These are phyloP conservation scores for Heliconius hortense DNA, from an alignment of 2,888 invertebrate genomes.

Conservation along the genomic window DNA sequence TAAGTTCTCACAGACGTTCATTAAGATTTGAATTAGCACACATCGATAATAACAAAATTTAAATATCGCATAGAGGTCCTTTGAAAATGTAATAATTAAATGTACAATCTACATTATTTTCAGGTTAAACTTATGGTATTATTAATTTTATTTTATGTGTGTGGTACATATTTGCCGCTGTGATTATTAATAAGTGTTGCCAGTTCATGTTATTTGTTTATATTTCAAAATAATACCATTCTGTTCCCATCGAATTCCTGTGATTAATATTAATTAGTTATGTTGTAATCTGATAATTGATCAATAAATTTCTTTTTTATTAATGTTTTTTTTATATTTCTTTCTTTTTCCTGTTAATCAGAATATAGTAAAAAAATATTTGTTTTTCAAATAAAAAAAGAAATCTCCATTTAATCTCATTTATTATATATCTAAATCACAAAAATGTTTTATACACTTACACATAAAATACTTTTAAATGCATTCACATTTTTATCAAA, in stretches of 20 bases:
- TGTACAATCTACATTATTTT: no score
- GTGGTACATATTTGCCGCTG: background rate
- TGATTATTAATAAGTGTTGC: conserved; percentile 20
- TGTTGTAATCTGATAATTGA: conserved; percentile 15
- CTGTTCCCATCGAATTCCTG: conserved; percentile 16
- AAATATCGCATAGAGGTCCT: background rate
- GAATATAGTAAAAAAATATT: no score
- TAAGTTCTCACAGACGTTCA: background rate
- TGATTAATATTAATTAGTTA: conserved; percentile 23
- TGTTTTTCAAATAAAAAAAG: conserved; percentile 3
- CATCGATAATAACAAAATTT: background rate
- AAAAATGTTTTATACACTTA: conserved; percentile 30
- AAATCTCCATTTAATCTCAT: conserved; percentile 22
- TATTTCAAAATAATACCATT: background rate
- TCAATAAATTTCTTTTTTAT: conserved; percentile 18
- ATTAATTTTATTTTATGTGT: background rate
- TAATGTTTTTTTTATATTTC: background rate
- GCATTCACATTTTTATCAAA: conserved; percentile 26
- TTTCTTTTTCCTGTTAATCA: no score
- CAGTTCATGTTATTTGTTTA: conserved; percentile 3
- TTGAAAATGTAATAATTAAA: background rate
- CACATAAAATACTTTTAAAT: conserved; percentile 24
- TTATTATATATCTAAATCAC: conserved; percentile 36
- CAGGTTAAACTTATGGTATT: background rate
- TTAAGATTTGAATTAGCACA: no score